Conservation (phyloP, 1,140 invertebrate genomes). For the Parapsyche elsis region DNA sequence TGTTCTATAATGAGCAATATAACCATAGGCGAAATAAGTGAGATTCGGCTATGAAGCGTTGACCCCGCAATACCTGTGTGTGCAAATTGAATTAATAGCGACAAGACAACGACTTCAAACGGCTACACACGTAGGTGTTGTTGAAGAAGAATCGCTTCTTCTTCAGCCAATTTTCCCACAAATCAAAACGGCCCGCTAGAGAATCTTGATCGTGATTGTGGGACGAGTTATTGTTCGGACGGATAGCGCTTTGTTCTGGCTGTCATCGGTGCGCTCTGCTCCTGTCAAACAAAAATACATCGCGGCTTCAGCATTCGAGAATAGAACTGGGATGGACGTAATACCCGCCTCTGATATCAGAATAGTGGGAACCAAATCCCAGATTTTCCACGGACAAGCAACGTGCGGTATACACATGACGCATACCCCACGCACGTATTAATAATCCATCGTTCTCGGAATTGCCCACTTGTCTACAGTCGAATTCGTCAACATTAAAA, state of each 20-base stretch:
- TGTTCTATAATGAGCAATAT: not conserved
- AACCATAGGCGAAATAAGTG: not conserved
- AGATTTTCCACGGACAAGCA: too few species aligned
- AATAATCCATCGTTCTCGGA: too few species aligned
- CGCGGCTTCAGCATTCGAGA: too few species aligned
- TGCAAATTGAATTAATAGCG: constrained; percentile 30
- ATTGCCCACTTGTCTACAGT: too few species aligned
- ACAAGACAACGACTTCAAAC: constrained; percentile 4
- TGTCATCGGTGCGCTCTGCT: constrained; percentile 5
- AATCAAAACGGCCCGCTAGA: constrained; percentile 20
- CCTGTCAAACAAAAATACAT: too few species aligned
- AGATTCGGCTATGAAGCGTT: not conserved
- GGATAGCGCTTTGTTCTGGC: constrained; percentile 18
- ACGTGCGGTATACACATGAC: too few species aligned
- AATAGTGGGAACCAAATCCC: too few species aligned
- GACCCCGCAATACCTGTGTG: constrained; percentile 2
- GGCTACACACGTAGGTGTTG: not conserved
- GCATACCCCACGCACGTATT: too few species aligned
- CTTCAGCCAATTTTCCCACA: not conserved
- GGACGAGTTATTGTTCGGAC: constrained; percentile 23
- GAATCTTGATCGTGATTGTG: constrained; percentile 8
- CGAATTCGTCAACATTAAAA: too few species aligned
- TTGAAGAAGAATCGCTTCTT: constrained; percentile 3
- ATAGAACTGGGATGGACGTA: too few species aligned
- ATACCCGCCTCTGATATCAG: too few species aligned